Conservation (phyloP, 2,888 invertebrate genomes). For the Drosophila mimetica region DNA sequence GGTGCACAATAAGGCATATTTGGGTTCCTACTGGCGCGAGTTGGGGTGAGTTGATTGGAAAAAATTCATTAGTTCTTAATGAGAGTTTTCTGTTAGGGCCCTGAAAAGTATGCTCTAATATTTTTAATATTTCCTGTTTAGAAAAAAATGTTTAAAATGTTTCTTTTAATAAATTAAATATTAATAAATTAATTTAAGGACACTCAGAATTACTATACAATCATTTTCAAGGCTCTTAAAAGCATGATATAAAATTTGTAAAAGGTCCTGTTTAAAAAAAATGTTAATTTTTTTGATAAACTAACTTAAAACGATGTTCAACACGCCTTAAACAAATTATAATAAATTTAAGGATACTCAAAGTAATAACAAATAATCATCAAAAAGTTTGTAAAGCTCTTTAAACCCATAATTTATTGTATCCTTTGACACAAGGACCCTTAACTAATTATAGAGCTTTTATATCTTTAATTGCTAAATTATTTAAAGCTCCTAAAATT, state of each 20-base stretch:
- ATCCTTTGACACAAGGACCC: not conserved
- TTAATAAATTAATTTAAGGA: too few relatives aligned
- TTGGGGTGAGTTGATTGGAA: slow-evolving; percentile 70
- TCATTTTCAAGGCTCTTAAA: not conserved
- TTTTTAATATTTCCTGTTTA: not conserved
- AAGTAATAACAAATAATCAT: too few relatives aligned
- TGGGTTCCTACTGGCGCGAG: slow-evolving; percentile 84
- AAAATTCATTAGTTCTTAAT: too few relatives aligned
- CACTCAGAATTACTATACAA: too few relatives aligned
- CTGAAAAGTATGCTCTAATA: not conserved
- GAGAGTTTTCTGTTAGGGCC: not conserved
- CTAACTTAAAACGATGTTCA: not conserved
- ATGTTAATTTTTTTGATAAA: not conserved
- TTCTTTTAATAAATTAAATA: too few relatives aligned
- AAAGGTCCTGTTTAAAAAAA: not conserved
- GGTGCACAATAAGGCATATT: slow-evolving; percentile 83
- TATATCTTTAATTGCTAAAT: not conserved
- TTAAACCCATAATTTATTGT: not conserved
- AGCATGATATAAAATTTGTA: not conserved
- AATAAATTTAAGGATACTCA: not conserved
- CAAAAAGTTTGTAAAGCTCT: not conserved
- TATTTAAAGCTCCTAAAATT: not conserved
- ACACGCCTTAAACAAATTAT: not conserved
- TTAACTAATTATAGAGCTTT: not conserved
- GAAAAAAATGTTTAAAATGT: not conserved